phyloP scores from a whole-genome alignment of 2,113 vertebrate species.

The Phyllostomus hastatus region DNA sequence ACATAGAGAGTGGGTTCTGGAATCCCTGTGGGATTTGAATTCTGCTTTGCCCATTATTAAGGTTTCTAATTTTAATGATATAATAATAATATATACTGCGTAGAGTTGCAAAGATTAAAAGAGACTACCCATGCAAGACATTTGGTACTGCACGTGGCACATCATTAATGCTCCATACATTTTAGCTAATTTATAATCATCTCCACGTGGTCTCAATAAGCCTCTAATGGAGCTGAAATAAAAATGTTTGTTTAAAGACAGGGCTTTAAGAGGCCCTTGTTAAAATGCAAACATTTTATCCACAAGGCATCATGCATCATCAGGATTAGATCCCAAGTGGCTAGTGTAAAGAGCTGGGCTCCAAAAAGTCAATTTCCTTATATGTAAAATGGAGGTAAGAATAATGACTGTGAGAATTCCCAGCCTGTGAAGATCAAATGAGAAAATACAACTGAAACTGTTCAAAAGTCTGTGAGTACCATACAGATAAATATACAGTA shows the following conservation, averaged over 20 bases:
- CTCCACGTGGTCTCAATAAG: neutral
- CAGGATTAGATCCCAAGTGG: neutral
- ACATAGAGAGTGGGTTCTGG: neutral
- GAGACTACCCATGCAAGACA: neutral
- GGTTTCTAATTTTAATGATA: neutral
- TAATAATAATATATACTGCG: neutral
- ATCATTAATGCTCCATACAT: neutral
- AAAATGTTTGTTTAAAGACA: neutral
- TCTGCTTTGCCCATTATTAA: neutral
- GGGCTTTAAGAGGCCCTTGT: constrained; percentile 15
- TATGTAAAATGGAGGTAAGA: neutral
- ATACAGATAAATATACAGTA: neutral
- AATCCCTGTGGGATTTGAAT: neutral
- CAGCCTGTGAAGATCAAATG: neutral
- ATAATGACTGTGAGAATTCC: neutral
- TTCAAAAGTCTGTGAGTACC: neutral
- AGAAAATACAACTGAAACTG: neutral
- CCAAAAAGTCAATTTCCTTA: neutral
- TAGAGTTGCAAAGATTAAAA: neutral
- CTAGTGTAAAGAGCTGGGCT: neutral
- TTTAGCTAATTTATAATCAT: constrained; percentile 25
- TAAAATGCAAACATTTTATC: constrained; percentile 28
- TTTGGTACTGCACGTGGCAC: neutral
- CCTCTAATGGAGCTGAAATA: neutral
- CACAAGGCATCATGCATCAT: neutral